Evolutionary conservation across 2,797 vertebrate species (phyloP), one percentile per base, ranked within the genome.

Genomic region (Chelmon rostratus): DNA sequence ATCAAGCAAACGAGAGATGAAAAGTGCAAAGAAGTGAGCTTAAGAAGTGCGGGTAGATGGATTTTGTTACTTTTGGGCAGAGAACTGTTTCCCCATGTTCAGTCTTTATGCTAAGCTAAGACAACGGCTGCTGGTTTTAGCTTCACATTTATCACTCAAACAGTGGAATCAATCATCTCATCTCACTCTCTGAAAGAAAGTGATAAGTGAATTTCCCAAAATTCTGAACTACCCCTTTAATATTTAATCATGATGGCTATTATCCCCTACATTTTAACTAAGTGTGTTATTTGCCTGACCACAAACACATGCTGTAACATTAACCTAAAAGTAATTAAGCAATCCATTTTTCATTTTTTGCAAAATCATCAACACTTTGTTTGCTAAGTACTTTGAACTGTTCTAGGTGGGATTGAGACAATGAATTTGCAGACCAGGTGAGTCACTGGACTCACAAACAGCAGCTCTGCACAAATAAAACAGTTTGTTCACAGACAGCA

Each of bases 401-500:
- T n/a, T 64, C 2, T 8, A 42, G 35, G 25, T 2, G 18, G 64
- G 9, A 0, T 18, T 18, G 38, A 64, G 49, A 49, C 38, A 42
- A 59, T 25, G 1, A 2, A 56, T 76, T 37, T 77, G 18, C 18
- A 33, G 23, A 46, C 61, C 57, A 64, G 53, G 23, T 31, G 53
- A 7, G 23, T 54, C 37, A 15, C 49, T 58, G 37, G 19, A 56
- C 35, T 16, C 28, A 67, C 46, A 49, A 35, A 49, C 23, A 40
- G 78, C 65, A 28, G 52, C 16, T 9, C 37, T 13, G 66, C 56
- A 59, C 57, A 67, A 23, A 35, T 57, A 53, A 42, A 67, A 12
- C 50, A 62, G 65, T 35, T n/a, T 74, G 10, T 56, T 77, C 25
- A 74, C 53, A 58, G 69, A 49, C 49, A 66, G 58, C 8, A 58